Percentiles rank a stretch among this genome's conserved stretches.
Evolutionary conservation across 2,113 vertebrate genomes (phyloP).

Genomic region (Mugil cephalus): DNA sequence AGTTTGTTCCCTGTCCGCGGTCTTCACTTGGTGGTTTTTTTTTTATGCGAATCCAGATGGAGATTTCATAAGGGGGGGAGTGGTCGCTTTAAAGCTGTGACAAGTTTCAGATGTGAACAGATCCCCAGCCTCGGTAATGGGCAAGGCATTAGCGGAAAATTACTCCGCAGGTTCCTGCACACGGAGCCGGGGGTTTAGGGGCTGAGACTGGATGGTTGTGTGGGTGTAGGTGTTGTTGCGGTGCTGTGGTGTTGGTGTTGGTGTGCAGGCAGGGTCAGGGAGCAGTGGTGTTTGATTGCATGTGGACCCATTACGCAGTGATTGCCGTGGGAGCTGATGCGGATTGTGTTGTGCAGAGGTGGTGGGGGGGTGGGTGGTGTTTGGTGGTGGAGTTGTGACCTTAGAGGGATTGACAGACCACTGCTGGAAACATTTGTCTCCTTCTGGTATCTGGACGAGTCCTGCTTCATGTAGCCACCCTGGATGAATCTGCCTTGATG

Average conservation of each 20-base stretch:
- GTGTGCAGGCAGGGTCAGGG: constrained; percentile 62
- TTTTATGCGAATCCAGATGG: constrained; percentile 6
- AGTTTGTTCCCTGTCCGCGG: constrained; percentile 33
- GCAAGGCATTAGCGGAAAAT: constrained; percentile 51
- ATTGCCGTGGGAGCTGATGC: constrained; percentile 38
- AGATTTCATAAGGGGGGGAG: constrained; percentile 38
- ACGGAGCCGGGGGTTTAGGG: not conserved
- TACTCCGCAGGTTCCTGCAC: constrained; percentile 27
- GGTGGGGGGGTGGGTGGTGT: constrained; percentile 3
- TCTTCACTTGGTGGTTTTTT: constrained; percentile 9
- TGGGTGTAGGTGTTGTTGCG: constrained; percentile 49
- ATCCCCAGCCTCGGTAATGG: constrained; percentile 6
- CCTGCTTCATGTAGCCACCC: constrained; percentile 8
- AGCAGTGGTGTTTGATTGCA: constrained; percentile 46
- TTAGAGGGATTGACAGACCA: constrained; percentile 39
- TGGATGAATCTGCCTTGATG: constrained; percentile 1
- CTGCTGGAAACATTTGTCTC: constrained; percentile 44
- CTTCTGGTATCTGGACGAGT: constrained; percentile 29
- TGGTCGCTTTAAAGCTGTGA: constrained; percentile 36
- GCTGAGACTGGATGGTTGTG: not conserved
- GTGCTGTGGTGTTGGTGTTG: constrained; percentile 50
- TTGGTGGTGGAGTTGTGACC: constrained; percentile 57
- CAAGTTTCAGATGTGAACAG: constrained; percentile 61
- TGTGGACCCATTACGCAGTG: constrained; percentile 51
- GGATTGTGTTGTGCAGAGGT: constrained; percentile 4